These are phyloP conservation scores for Carlito syrichta DNA, from an alignment of 2,113 vertebrate genomes.

Conservation along the genomic window DNA sequence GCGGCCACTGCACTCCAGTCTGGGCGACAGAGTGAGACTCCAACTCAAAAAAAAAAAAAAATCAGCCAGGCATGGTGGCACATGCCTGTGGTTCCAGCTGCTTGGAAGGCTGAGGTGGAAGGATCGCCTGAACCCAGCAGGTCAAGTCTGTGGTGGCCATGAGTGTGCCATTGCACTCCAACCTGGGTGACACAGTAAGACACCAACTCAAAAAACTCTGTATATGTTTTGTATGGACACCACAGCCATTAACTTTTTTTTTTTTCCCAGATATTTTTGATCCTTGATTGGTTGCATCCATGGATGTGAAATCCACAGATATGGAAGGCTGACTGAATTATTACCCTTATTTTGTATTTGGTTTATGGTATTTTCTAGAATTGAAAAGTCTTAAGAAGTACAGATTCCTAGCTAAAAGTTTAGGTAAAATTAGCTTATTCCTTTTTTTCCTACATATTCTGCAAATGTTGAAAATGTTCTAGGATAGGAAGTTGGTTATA, in stretches of 20 bases:
- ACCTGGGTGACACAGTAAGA: too few species aligned
- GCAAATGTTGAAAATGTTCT: conserved; percentile 2
- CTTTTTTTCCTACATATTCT: neutral
- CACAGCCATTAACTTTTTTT: neutral
- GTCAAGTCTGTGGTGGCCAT: too few species aligned
- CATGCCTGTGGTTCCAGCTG: too few species aligned
- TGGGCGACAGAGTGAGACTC: too few species aligned
- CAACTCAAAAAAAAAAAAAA: too few species aligned
- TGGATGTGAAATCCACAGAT: neutral
- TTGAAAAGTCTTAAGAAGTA: neutral
- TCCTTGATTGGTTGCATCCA: neutral
- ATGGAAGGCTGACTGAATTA: neutral
- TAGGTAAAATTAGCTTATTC: neutral
- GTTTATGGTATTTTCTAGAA: neutral
- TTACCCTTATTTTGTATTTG: conserved; percentile 23
- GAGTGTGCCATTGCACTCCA: too few species aligned
- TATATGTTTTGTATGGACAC: neutral
- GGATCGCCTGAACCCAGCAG: too few species aligned
- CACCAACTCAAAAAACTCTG: neutral
- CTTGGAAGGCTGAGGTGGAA: too few species aligned
- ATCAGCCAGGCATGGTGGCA: too few species aligned
- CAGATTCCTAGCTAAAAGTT: neutral
- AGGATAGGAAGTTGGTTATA: neutral
- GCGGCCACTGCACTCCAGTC: too few species aligned
- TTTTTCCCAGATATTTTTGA: neutral